Base-by-base conservation (phyloP, 2,888 invertebrate genomes). In the Phalera bucephala region DNA sequence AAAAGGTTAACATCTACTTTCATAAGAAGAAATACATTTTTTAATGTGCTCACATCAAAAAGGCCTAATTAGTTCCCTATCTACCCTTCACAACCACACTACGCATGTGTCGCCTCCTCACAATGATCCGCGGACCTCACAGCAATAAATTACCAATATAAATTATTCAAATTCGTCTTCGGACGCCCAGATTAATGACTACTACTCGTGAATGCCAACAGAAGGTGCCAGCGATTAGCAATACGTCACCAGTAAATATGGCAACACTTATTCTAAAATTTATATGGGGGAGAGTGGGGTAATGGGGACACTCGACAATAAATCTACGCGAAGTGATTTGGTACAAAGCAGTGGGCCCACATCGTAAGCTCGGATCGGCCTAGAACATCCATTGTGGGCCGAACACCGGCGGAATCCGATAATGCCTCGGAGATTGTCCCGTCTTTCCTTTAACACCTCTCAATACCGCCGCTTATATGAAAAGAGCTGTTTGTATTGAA, bases 191-290 rank as follows among this genome's bases (percentile, higher is more conserved):
- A 86, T 87, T 86, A 85, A 80, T 86, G 73, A 85, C 85, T 80
- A 85, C 85, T 81, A 85, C 75, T 81, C 75, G 66, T 69, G 67
- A 80, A 71, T 73, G 74, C 69, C 68, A 72, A 71, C 84, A 84
- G 82, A 79, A 83, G 85, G 83, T 74, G 68, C 69, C 73, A 52
- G 72, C 80, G 84, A 86, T 86, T 85, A 83, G 84, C 81, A 77
- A 84, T 73, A 85, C 83, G 85, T 87, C 88, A 86, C 84, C 76
- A 65, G 83, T 87, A 88, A 89, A 88, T 88, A 88, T 88, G 86
- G 85, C 79, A 85, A 87, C 86, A 88, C 86, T 88, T 86, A 85
- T 86, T 87, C 74, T 70, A 77, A 80, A 75, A 89, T 88, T 88
- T 87, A 86, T 88, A 73, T 69, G 54, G 75, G 80, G 80, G 80